Conservation (phyloP, 2,797 vertebrate species). For the Lacerta bilineata region DNA sequence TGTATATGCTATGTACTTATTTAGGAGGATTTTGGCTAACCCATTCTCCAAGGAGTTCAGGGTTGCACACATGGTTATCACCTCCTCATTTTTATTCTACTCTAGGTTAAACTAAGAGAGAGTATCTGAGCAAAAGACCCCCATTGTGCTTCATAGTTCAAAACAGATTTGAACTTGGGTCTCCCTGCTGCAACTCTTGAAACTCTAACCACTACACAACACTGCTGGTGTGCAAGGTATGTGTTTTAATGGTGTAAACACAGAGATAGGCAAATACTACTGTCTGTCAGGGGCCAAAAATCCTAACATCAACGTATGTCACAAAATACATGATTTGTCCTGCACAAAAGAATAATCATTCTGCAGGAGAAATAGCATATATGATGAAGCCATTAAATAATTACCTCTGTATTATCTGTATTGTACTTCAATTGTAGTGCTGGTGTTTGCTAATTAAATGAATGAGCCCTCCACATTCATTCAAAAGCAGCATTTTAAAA, state of each 20-base stretch:
- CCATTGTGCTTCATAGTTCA: neutral
- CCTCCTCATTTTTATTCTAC: neutral
- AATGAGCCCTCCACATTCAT: conserved; percentile 69
- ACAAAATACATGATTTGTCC: neutral
- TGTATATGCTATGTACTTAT: neutral
- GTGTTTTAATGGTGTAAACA: neutral
- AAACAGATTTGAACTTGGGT: neutral
- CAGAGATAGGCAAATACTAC: neutral
- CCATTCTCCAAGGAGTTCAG: neutral
- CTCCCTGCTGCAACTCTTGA: neutral
- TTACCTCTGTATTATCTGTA: neutral
- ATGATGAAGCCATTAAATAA: neutral
- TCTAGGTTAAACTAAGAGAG: neutral
- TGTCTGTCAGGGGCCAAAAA: neutral
- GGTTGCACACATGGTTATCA: neutral
- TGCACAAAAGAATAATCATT: neutral
- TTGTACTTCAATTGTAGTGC: conserved; percentile 59
- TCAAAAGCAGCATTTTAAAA: conserved; percentile 73
- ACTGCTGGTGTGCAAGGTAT: neutral
- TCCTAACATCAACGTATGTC: neutral
- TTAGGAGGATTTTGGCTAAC: neutral
- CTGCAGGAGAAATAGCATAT: neutral
- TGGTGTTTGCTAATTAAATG: conserved; percentile 74
- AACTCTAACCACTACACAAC: neutral
- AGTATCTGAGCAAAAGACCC: neutral